Percentiles rank a stretch among this genome's conserved stretches.
Conservation (phyloP, 2,888 invertebrate species). For the Nomada hirtipes region DNA sequence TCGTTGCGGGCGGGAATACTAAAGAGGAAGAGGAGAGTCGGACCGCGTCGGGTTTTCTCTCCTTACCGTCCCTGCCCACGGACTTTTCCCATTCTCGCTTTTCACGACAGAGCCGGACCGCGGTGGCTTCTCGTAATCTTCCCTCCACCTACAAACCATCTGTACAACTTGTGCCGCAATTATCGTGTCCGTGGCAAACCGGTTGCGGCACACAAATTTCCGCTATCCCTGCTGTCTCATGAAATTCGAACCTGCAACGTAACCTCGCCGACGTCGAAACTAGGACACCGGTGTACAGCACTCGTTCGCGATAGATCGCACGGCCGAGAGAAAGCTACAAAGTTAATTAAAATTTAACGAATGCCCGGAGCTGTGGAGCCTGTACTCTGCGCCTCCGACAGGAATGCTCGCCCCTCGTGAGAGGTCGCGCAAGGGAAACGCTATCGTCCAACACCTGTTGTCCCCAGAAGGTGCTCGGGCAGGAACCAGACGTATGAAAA, state of each 20-base stretch:
- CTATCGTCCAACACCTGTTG: constrained; percentile 61
- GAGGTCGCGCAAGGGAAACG: constrained; percentile 44
- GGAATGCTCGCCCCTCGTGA: constrained; percentile 28
- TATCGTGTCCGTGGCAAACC: constrained; percentile 72
- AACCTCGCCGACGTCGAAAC: constrained; percentile 31
- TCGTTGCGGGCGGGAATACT: constrained; percentile 2
- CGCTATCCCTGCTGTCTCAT: constrained; percentile 44
- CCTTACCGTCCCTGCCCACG: background rate
- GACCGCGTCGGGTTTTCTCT: constrained; percentile 19
- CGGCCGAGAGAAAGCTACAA: constrained; percentile 14
- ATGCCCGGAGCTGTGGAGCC: constrained; percentile 40
- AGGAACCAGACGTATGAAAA: constrained; percentile 16
- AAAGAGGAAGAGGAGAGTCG: background rate
- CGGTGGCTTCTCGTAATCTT: constrained; percentile 60
- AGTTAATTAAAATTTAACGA: constrained; percentile 53
- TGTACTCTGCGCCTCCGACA: background rate
- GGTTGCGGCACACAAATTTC: constrained; percentile 70
- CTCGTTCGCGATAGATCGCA: constrained; percentile 5
- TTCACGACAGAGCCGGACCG: constrained; percentile 39
- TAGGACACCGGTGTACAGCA: background rate
- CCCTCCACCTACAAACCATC: constrained; percentile 58
- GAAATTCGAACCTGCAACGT: constrained; percentile 11
- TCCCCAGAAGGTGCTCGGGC: constrained; percentile 19
- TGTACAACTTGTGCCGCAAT: constrained; percentile 53
- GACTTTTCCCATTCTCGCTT: background rate